Evolutionary conservation across 2,888 invertebrate genomes (phyloP), one percentile per base, ranked within the genome.

Genomic region (Mesorhabditis spiculigera): DNA sequence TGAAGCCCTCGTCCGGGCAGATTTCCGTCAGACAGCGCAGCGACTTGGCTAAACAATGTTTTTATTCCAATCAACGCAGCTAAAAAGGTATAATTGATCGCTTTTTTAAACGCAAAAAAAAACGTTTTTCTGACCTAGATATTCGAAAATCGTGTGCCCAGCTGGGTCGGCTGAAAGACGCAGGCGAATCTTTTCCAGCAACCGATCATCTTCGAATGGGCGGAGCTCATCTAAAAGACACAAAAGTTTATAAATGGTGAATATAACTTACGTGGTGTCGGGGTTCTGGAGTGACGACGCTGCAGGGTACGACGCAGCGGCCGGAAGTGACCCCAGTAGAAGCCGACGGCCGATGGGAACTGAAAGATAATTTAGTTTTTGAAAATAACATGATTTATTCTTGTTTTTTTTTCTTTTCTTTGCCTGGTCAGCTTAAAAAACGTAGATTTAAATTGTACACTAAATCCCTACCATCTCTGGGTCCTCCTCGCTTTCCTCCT

Each of bases 301-400:
- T 10, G 8, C 10, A 10, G 10, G 10, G 58, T 13, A 13, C 58
- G 58, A 13, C 58, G 58, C n/a, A 50, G 58, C 8, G 58, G 58
- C n/a, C 10, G 1, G 58, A 13, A 50, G 8, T 50, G 8, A n/a
- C 58, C 58, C n/a, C 1, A 50, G 8, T 50, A 13, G 58, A 50
- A 50, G 58, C 58, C 58, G n/a, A 50, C 58, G 58, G 58, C 58
- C n/a, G 58, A 10, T 50, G 58, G 58, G 58, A 50, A 50, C 58
- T 50, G n/a, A 50, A 50, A n/a, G 8, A n/a, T n/a, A 50, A 50
- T 50, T 28, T 28, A n/a, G 28, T 1, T 28, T 28, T 28, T 3
- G 28, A 28, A 28, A 28, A 28, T 28, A 1, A 28, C 28, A 3
- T 28, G 28, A 28, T 28, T 28, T 28, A 28, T 28, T 1, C 1